These are phyloP conservation scores for Thymelicus lineola DNA, from an alignment of 2,888 invertebrate genomes.

Conservation along the genomic window DNA sequence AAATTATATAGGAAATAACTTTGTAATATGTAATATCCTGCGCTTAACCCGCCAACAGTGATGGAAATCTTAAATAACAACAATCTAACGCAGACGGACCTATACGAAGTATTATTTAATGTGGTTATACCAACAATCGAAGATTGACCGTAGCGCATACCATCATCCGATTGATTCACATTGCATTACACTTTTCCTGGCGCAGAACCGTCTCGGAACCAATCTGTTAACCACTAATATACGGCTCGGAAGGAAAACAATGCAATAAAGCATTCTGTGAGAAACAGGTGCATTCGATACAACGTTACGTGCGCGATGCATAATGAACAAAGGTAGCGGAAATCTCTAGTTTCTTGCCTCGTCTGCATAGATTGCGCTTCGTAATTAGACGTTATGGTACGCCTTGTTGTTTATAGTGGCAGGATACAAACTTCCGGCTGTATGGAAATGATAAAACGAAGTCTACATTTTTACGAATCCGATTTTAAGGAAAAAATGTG, in stretches of 20 bases:
- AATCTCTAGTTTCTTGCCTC: constrained; percentile 34
- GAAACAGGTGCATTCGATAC: constrained; percentile 33
- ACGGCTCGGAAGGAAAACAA: constrained; percentile 54
- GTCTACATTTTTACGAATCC: no score
- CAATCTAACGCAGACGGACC: neutral
- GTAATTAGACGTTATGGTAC: constrained; percentile 37
- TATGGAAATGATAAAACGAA: neutral
- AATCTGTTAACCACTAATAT: constrained; percentile 22
- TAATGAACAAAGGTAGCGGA: constrained; percentile 39
- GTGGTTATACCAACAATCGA: constrained; percentile 9
- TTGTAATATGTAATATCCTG: neutral
- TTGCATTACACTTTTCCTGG: constrained; percentile 21
- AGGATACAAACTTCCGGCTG: constrained; percentile 30
- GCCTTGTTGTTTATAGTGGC: constrained; percentile 27
- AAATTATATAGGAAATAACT: neutral
- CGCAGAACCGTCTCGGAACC: constrained; percentile 15
- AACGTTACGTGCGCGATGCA: constrained; percentile 32
- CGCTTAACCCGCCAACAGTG: neutral
- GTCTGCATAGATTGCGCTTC: constrained; percentile 30
- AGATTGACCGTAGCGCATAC: constrained; percentile 27
- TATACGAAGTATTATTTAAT: no score
- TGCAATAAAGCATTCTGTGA: constrained; percentile 44
- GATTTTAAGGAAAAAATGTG: neutral
- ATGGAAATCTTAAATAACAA: neutral
- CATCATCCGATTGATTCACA: constrained; percentile 25